phyloP scores from a whole-genome alignment of 1,140 invertebrate genomes.

The Zophobas atratus region DNA sequence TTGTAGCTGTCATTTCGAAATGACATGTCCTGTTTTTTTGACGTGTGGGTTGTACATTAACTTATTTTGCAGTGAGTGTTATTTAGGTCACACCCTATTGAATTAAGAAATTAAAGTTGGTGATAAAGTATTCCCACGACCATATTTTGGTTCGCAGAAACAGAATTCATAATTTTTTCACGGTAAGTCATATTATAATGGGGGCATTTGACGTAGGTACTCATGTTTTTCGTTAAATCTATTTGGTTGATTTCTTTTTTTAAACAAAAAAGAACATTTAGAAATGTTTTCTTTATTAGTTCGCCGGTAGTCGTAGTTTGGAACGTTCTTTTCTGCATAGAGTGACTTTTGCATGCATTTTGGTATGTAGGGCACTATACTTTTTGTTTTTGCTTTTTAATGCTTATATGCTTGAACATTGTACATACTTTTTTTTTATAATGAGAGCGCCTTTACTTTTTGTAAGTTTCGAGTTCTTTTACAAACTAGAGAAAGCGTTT shows the following conservation, averaged over 20 bases:
- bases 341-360: conserved; percentile 13
- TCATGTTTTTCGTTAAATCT: conserved; percentile 2
- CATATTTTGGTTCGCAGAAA: neutral
- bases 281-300: too few species aligned
- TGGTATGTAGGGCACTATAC: conserved; percentile 23
- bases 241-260: neutral
- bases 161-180: neutral
- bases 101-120: conserved; percentile 45
- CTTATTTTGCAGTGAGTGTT: conserved; percentile 51
- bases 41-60: conserved; percentile 58
- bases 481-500: too few species aligned
- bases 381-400: neutral
- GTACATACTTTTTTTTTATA: neutral
- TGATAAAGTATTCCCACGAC: conserved; percentile 6
- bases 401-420: conserved; percentile 14
- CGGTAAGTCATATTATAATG: conserved; percentile 20
- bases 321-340: neutral
- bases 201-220: neutral
- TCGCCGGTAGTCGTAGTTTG: too few species aligned
- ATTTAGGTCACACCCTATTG: conserved; percentile 56
- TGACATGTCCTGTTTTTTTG: conserved; percentile 62
- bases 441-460: too few species aligned
- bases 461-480: too few species aligned
- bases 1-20: conserved; percentile 52
- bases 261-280: neutral